Percentiles rank a stretch among this genome's conserved stretches.
These are phyloP conservation scores for Drosophila paranaensis DNA, from an alignment of 2,888 invertebrate genomes.

Conservation along the genomic window DNA sequence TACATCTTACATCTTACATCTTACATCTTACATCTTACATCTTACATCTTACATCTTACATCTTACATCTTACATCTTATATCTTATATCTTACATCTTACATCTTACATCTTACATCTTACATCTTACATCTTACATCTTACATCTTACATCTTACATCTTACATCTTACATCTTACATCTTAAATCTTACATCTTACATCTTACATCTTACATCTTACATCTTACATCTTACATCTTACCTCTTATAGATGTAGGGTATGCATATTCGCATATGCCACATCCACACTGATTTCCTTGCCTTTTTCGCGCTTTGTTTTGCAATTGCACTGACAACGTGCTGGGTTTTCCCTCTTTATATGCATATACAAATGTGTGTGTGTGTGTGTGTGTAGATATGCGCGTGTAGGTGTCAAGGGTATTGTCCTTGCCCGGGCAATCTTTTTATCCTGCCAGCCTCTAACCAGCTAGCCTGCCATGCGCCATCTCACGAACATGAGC, in stretches of 20 bases:
- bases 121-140: too few species aligned
- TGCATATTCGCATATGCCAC: slow-evolving; percentile 5
- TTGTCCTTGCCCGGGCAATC: slow-evolving; percentile 66
- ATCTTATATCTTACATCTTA: background rate
- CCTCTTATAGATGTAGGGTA: slow-evolving; percentile 35
- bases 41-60: too few species aligned
- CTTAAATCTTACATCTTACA: too few species aligned
- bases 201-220: too few species aligned
- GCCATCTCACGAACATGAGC: slow-evolving; percentile 72
- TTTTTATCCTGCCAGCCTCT: slow-evolving; percentile 28
- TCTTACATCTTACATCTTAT: too few species aligned
- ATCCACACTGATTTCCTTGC: slow-evolving; percentile 19
- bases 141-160: too few species aligned
- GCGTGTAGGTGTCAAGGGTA: slow-evolving; percentile 71
- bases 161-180: too few species aligned
- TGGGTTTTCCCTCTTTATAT: slow-evolving; percentile 13
- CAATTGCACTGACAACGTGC: slow-evolving; percentile 65
- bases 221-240: background rate
- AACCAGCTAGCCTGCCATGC: slow-evolving; percentile 34
- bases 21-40: too few species aligned
- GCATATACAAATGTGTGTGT: slow-evolving; percentile 9
- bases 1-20: too few species aligned
- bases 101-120: background rate
- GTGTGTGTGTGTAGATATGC: slow-evolving; percentile 5
- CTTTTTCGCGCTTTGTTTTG: slow-evolving; percentile 62